Base-by-base conservation (phyloP, 1,140 invertebrate species). In the Pogonus chalceus region DNA sequence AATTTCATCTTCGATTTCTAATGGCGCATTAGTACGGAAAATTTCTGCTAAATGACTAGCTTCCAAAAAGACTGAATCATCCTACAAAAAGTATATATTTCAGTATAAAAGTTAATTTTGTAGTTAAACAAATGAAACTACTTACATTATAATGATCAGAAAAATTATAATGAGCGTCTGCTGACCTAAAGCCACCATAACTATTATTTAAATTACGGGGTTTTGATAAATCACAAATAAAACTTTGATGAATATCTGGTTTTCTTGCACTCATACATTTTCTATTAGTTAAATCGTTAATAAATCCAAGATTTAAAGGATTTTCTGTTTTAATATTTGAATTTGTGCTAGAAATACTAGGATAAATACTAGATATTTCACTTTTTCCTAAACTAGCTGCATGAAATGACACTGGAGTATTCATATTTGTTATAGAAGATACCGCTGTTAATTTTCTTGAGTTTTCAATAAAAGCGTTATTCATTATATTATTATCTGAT, bases 31-130 rank as follows among this genome's bases (percentile, higher is more conserved):
- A 4, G 9, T 43, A 43, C 3, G 18, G 18, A 43, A 43, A 12
- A 16, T 16, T 10, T 43, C 7, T 18, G 37, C 37, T 18, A 43
- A 43, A 43, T 43, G 7, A 12, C 9, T 43, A 4, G 37, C 37
- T 43, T 43, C 37, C 37, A 43, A 18, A 18, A 43, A 43, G 7
- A 43, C 37, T 43, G 37, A 43, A 43, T 43, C 37, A 43, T 43
- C 37, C 37, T 43, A 18, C 26, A 43, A 43, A 43, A 18, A 43
- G 3, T 10, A 43, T n/a, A n/a, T n/a, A n/a, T n/a, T n/a, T n/a
- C n/a, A n/a, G n/a, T n/a, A n/a, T n/a, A n/a, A n/a, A n/a, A n/a
- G n/a, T n/a, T n/a, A n/a, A n/a, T n/a, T n/a, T n/a, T n/a, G n/a
- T n/a, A n/a, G n/a, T n/a, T n/a, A n/a, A n/a, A n/a, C n/a, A n/a